phyloP scores from a whole-genome alignment of 2,113 vertebrate species.

The Cololabis saira region DNA sequence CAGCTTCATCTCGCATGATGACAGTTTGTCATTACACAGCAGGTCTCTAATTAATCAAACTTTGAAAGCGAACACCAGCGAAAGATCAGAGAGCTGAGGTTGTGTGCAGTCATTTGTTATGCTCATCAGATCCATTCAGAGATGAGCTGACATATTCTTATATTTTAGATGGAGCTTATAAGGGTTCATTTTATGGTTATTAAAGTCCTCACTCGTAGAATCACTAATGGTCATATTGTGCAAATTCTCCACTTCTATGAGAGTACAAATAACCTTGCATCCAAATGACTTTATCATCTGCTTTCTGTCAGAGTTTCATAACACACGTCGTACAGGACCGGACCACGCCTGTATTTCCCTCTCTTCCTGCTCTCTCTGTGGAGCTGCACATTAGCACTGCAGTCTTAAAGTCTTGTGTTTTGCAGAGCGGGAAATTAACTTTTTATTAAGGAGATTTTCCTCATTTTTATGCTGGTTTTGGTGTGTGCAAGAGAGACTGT shows the following conservation, averaged over 20 bases:
- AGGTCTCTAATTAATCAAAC: constrained; percentile 59
- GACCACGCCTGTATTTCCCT: constrained; percentile 3
- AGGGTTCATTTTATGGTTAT: background rate
- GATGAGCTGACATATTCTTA: background rate
- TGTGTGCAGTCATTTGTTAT: constrained; percentile 3
- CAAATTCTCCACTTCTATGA: background rate
- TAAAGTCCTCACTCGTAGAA: constrained; percentile 14
- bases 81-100: constrained; percentile 16
- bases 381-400: constrained; percentile 33
- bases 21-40: constrained; percentile 46
- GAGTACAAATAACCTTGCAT: constrained; percentile 21
- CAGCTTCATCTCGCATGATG: constrained; percentile 45
- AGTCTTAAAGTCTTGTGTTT: constrained; percentile 5
- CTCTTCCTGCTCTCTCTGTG: constrained; percentile 24
- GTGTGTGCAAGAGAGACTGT: background rate
- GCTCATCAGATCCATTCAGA: constrained; percentile 5
- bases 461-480: constrained; percentile 8
- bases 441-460: constrained; percentile 29
- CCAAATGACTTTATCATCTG: constrained; percentile 33
- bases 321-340: constrained; percentile 1
- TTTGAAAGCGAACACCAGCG: constrained; percentile 25
- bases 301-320: constrained; percentile 16
- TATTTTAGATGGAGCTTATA: background rate
- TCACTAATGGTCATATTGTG: background rate
- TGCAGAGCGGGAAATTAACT: constrained; percentile 43